A percentile compares a stretch with the other conserved stretches of the same genome.
Evolutionary conservation across 2,797 vertebrate species (phyloP).

Genomic region (Graptemys geographica): DNA sequence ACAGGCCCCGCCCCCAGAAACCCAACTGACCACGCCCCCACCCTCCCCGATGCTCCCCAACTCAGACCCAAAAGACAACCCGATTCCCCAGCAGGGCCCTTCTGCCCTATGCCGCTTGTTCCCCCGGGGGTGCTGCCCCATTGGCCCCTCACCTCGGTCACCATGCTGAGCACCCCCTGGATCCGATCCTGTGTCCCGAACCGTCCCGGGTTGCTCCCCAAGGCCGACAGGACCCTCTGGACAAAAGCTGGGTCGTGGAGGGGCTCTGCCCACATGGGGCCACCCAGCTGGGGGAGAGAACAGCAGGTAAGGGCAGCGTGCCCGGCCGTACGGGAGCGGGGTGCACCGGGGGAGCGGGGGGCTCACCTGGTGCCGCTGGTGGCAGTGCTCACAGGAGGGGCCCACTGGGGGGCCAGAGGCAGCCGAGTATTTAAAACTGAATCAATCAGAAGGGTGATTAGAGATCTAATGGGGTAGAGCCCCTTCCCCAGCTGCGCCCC

Average conservation of each 20-base stretch:
- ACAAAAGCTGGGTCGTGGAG: conserved; percentile 89
- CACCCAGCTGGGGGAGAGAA: conserved; percentile 82
- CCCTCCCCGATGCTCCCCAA: background rate
- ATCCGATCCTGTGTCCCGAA: conserved; percentile 89
- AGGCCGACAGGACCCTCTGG: conserved; percentile 82
- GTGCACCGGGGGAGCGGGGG: rapidly evolving
- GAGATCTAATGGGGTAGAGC: background rate
- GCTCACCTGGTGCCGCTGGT: conserved; percentile 90
- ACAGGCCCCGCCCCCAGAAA: background rate
- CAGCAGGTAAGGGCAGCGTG: background rate
- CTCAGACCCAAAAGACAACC: background rate
- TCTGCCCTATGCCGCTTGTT: no score
- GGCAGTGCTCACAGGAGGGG: conserved; percentile 88
- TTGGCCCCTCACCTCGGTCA: conserved; percentile 84
- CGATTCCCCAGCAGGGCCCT: background rate
- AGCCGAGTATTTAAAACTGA: conserved; percentile 90
- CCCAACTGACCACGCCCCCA: background rate
- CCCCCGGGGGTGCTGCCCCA: no score
- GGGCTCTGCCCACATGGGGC: conserved; percentile 91
- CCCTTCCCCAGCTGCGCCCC: background rate
- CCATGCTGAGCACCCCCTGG: conserved; percentile 90
- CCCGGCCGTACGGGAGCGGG: background rate
- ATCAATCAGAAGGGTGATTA: background rate
- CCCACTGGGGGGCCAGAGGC: conserved; percentile 89
- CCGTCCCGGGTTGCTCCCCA: conserved; percentile 85